phyloP scores from a whole-genome alignment of 2,113 vertebrate species.

The Zootoca vivipara region DNA sequence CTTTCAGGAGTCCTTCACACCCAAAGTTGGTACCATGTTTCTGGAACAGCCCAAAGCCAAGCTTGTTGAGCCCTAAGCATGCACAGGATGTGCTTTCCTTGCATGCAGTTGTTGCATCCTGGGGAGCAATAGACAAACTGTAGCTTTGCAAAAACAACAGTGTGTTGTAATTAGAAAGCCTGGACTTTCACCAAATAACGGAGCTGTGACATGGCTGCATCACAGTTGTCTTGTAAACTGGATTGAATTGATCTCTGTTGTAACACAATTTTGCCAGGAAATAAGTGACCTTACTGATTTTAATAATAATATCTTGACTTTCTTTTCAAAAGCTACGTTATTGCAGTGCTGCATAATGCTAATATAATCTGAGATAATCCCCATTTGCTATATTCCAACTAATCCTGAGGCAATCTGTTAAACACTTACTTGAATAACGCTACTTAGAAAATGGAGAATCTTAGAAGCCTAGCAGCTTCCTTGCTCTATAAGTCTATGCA shows the following conservation, averaged over 20 bases:
- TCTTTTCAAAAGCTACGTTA: neutral
- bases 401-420: neutral
- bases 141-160: neutral
- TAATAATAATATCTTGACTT: slow-evolving; percentile 9
- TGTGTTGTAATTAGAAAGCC: neutral
- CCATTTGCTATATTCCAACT: neutral
- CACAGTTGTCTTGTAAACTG: neutral
- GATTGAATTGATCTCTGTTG: neutral
- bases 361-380: slow-evolving; percentile 38
- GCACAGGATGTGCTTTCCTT: neutral
- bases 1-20: neutral
- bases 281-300: neutral
- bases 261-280: neutral
- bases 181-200: fast-evolving
- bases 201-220: fast-evolving
- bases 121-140: neutral
- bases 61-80: neutral
- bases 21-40: neutral
- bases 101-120: neutral
- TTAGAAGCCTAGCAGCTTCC: neutral
- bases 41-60: neutral
- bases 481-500: neutral
- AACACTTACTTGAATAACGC: slow-evolving; percentile 1
- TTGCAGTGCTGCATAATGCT: neutral
- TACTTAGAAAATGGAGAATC: neutral